Conservation (phyloP, 2,797 vertebrate genomes). For the Megalops cyprinoides region DNA sequence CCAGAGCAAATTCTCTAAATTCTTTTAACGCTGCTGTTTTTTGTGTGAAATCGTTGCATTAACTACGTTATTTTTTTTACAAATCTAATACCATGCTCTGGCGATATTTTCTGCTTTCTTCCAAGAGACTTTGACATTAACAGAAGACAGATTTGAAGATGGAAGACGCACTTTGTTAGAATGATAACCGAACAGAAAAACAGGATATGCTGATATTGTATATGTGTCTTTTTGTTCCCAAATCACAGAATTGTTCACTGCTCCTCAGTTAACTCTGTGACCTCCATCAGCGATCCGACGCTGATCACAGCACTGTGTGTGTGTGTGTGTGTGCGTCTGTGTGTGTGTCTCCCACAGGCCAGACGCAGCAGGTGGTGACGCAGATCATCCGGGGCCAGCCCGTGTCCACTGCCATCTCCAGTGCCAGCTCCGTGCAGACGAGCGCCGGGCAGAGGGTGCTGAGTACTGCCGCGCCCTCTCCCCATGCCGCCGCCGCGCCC, state of each 20-base stretch:
- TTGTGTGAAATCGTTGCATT: conserved; percentile 3
- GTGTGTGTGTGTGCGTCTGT: neutral
- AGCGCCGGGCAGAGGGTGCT: conserved; percentile 73
- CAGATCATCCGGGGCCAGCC: conserved; percentile 94
- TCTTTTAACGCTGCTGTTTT: neutral
- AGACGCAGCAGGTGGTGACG: conserved; percentile 91
- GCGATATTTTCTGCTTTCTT: neutral
- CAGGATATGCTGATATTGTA: neutral
- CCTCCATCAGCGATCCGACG: no score
- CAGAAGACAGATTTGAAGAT: neutral
- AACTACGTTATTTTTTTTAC: neutral
- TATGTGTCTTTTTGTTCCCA: no score
- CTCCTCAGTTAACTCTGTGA: no score
- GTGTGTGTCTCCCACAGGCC: conserved; percentile 59
- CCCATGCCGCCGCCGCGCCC: conserved; percentile 53
- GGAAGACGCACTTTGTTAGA: neutral
- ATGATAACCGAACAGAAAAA: neutral
- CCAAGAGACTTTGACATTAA: neutral
- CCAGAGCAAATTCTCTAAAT: no score
- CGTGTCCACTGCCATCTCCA: conserved; percentile 85
- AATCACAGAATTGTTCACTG: no score
- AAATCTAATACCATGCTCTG: neutral
- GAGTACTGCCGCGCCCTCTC: conserved; percentile 60
- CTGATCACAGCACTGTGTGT: no score
- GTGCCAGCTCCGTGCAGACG: conserved; percentile 75